Evolutionary conservation across 35 echinoderm and acorn worm species (phyloP).

Genomic region (Strongylocentrotus purpuratus): DNA sequence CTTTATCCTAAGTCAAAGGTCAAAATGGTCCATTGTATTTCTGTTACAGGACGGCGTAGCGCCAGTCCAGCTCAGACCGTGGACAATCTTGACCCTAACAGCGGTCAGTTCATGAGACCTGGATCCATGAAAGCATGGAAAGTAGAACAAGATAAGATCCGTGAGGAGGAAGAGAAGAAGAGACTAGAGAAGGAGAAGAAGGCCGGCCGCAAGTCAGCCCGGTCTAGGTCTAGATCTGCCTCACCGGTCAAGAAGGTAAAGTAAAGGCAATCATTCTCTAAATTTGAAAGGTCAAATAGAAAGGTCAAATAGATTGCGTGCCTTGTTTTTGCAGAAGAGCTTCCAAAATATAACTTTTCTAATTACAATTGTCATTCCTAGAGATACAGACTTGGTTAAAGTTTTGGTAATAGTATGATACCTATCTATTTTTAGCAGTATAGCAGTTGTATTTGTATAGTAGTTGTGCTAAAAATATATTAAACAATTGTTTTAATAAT

Average conservation of each 20-base stretch:
- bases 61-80: slow-evolving; percentile 78
- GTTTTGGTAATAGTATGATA: no score
- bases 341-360: no score
- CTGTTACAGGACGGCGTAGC: slow-evolving; percentile 78
- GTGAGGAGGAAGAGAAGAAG: slow-evolving; percentile 87
- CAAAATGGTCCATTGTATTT: not conserved
- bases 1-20: not conserved
- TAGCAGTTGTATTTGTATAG: no score
- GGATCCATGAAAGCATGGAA: slow-evolving; percentile 99
- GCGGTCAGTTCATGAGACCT: slow-evolving; percentile 85
- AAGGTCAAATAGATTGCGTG: no score
- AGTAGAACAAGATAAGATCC: slow-evolving; percentile 83
- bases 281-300: no score
- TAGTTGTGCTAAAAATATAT: no score
- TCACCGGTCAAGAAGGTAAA: slow-evolving; percentile 82
- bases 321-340: no score
- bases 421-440: no score
- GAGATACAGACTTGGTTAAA: no score
- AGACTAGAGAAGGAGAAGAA: slow-evolving; percentile 88
- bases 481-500: no score
- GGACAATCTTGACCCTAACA: slow-evolving; percentile 88
- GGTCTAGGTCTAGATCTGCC: slow-evolving; percentile 66
- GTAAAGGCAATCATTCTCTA: not conserved
- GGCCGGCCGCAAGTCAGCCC: slow-evolving; percentile 51
- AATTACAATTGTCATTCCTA: no score